These are phyloP conservation scores for Hestina assimilis DNA, from an alignment of 1,140 invertebrate genomes.

Conservation along the genomic window DNA sequence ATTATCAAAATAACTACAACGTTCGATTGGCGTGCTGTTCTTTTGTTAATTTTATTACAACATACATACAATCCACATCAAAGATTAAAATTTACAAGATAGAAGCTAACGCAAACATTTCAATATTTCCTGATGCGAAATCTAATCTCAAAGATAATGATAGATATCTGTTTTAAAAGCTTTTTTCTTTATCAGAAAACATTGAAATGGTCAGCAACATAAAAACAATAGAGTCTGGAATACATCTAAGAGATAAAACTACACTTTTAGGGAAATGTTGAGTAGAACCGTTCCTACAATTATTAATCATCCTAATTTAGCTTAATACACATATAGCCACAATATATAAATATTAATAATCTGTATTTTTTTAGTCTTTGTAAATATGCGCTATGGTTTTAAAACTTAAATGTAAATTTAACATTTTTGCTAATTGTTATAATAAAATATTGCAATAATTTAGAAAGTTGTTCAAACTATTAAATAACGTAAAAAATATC, in stretches of 20 bases:
- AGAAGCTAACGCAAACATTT: slow-evolving; percentile 15
- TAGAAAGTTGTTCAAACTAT: no score
- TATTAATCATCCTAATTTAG: slow-evolving; percentile 1
- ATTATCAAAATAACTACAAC: slow-evolving; percentile 61
- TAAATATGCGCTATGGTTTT: no score
- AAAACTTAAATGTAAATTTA: no score
- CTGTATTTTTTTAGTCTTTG: background rate
- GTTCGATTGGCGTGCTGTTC: slow-evolving; percentile 44
- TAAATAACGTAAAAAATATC: no score
- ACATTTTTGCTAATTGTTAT: no score
- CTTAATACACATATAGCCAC: background rate
- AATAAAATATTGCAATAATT: background rate
- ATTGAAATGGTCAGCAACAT: no score
- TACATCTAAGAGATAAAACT: background rate
- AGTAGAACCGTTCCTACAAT: background rate
- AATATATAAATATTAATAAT: background rate
- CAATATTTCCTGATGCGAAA: background rate
- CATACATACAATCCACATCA: slow-evolving; percentile 31
- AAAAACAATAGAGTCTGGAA: no score
- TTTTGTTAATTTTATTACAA: slow-evolving; percentile 28
- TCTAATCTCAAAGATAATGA: no score
- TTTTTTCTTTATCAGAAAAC: no score
- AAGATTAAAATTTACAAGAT: slow-evolving; percentile 15
- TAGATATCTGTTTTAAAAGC: no score
- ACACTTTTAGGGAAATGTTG: background rate